Base-by-base conservation (phyloP, 2,797 vertebrate species). In the Streptopelia turtur region DNA sequence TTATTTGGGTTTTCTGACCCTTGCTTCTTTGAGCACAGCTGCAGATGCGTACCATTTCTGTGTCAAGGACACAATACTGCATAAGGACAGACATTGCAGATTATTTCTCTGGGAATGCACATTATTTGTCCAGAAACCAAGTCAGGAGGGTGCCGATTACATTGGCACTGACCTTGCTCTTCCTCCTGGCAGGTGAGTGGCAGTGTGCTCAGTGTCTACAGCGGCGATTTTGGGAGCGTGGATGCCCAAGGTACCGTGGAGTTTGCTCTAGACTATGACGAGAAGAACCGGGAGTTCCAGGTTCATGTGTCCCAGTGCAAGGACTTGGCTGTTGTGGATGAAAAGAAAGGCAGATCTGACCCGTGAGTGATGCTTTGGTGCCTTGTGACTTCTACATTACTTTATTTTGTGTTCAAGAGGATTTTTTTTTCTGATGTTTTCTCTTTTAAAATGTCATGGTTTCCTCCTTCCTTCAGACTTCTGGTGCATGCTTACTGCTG, bases 131-230 rank as follows among this genome's bases (percentile, higher is more conserved):
- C 37, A 57, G 84, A 72, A 87, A 30, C 33, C 4, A 7, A 66
- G 50, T 55, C n/a, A 76, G 33, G 53, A 75, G n/a, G 9, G 28
- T 65, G 64, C 49, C 75, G 56, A 0, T 87, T 69, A 35, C 78
- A 18, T 35, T 72, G 56, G 24, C 35, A 16, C 68, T 94, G 70
- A 92, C 64, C 45, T 92, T 74, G 30, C 59, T 92, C n/a, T 95
- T 85, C 45, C 61, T 9, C 28, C 55, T 49, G 82, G 37, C 92
- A 98, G 98, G 97, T 98, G 89, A 98, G 98, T 77, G 97, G 97
- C 88, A 98, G 98, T 3, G 92, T 98, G 86, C 96, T 98, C 65
- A 98, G 98, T 45, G 97, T 98, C 60, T 98, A 98, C 96, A 98
- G 98, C 0, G 98, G 97, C 0, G 98, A 98, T 69, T 98, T 98